Conservation (phyloP, 2,888 invertebrate genomes). For the Toxonevra muliebris region DNA sequence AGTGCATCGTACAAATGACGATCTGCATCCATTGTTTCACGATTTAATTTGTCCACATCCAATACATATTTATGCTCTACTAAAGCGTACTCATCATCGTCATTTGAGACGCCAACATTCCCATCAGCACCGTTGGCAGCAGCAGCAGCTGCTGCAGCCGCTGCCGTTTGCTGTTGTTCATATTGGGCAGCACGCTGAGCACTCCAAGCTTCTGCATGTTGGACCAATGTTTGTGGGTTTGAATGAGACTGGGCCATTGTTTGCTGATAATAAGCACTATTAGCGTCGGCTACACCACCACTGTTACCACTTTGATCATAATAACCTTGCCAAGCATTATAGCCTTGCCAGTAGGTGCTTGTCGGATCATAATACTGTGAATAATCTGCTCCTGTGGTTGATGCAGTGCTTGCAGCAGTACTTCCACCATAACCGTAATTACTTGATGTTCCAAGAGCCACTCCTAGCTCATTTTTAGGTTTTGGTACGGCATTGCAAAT, state of each 20-base stretch:
- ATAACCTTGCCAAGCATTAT: constrained; percentile 82
- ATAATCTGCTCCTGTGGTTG: constrained; percentile 67
- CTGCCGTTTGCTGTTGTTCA: constrained; percentile 54
- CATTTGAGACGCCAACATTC: constrained; percentile 56
- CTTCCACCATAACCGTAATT: constrained; percentile 59
- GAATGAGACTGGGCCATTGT: constrained; percentile 61
- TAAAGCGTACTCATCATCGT: constrained; percentile 76
- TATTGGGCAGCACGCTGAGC: constrained; percentile 66
- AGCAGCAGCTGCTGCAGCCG: constrained; percentile 46
- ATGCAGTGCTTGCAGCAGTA: constrained; percentile 37
- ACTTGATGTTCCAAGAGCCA: constrained; percentile 54
- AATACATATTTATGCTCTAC: constrained; percentile 81
- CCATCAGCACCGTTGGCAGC: constrained; percentile 55
- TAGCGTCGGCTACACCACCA: constrained; percentile 49
- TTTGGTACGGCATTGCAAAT: constrained; percentile 94
- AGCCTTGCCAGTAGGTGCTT: constrained; percentile 87
- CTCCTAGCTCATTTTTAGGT: constrained; percentile 70
- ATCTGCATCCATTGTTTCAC: constrained; percentile 79
- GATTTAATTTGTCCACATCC: constrained; percentile 80
- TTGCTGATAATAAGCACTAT: constrained; percentile 62
- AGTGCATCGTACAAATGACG: constrained; percentile 82
- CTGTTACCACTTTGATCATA: constrained; percentile 66
- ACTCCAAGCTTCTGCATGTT: constrained; percentile 66
- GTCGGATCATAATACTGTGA: constrained; percentile 82
- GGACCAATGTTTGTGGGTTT: constrained; percentile 61